phyloP scores from a whole-genome alignment of 2,888 invertebrate species.

The Tipula vernalis region DNA sequence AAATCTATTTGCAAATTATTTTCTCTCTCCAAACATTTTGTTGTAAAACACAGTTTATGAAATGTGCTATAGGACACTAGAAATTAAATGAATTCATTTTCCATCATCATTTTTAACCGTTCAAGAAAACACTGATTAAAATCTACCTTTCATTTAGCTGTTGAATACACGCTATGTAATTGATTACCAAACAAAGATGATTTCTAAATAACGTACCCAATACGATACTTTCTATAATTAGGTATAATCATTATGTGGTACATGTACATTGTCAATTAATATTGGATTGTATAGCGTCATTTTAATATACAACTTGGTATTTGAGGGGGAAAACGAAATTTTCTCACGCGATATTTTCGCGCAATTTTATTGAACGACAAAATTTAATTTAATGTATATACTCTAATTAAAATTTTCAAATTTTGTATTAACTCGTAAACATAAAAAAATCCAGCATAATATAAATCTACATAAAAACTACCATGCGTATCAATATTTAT shows the following conservation, averaged over 20 bases:
- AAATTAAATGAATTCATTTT: too few species aligned
- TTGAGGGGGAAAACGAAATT: background rate
- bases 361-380: background rate
- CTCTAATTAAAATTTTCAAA: background rate
- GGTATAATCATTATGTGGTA: background rate
- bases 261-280: background rate
- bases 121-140: too few species aligned
- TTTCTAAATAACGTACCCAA: background rate
- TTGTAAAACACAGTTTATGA: too few species aligned
- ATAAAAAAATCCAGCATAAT: background rate
- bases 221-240: background rate
- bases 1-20: too few species aligned
- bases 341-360: background rate
- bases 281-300: background rate
- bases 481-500: background rate
- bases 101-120: too few species aligned
- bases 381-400: background rate
- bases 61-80: too few species aligned
- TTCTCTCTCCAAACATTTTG: too few species aligned
- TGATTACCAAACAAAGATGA: background rate
- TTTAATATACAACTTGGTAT: too few species aligned
- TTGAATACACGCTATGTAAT: too few species aligned
- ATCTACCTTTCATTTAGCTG: too few species aligned
- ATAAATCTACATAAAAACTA: background rate
- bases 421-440: background rate